Evolutionary conservation across 2,888 invertebrate genomes (phyloP), one percentile per base, ranked within the genome.

Genomic region (Thyatira batis): DNA sequence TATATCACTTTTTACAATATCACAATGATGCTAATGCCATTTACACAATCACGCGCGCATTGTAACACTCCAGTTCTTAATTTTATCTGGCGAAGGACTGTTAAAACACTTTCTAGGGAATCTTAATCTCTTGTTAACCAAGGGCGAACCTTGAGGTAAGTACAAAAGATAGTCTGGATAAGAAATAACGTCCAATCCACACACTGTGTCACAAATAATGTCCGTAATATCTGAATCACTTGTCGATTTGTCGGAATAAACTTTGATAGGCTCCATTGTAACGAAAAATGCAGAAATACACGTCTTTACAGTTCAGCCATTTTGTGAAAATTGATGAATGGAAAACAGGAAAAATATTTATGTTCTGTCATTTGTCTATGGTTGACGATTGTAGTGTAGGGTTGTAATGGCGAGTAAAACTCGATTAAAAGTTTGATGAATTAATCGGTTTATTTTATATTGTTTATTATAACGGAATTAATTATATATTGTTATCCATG

Each of bases 221-320:
- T 73, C 69, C 72, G 73, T 67, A 70, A 73, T 73, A 65, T 73
- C 67, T 65, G 69, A 66, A 75, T 61, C 69, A 84, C 79, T 81
- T 63, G 75, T 61, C 65, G 73, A 79, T 73, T 84, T 80, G 78
- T 82, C 77, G 67, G 70, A 79, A 80, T 76, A 73, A 73, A 79
- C 77, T 78, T 80, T 87, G 65, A 73, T 73, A 70, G 75, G 84
- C 91, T 91, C 91, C 91, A 92, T 92, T 88, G 74, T 92, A 78
- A 75, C 76, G 69, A 82, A 73, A 80, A 78, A 78, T 75, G 61
- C 71, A 74, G 73, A 71, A 80, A 78, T 73, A 85, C 82, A 89
- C 90, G 89, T 90, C 87, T 85, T 87, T 87, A 92, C 75, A 86
- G 78, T 87, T 88, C 91, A 82, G 91, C 91, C 91, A 92, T 92